These are phyloP conservation scores for Campoletis raptor DNA, from an alignment of 2,888 invertebrate species.

Conservation along the genomic window DNA sequence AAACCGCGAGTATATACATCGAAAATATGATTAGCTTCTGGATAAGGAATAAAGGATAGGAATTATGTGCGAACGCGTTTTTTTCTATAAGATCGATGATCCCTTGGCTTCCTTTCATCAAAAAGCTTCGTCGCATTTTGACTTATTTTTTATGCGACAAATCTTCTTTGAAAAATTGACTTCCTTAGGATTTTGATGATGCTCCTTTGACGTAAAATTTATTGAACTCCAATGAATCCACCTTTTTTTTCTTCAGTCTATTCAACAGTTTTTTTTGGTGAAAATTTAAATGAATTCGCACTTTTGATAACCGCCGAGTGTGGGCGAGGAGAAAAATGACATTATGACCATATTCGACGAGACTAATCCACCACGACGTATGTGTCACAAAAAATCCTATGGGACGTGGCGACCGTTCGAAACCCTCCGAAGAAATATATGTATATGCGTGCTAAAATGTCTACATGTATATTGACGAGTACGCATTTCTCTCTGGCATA, in stretches of 20 bases:
- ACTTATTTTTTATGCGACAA: neutral
- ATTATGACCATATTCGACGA: slow-evolving; percentile 13
- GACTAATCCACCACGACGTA: slow-evolving; percentile 15
- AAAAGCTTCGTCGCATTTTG: neutral
- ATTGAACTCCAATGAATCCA: too few relatives aligned
- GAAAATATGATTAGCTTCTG: slow-evolving; percentile 43
- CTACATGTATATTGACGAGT: neutral
- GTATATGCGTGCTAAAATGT: neutral
- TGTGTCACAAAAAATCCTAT: slow-evolving; percentile 20
- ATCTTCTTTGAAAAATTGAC: neutral
- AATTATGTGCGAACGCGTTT: neutral
- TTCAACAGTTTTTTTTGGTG: neutral
- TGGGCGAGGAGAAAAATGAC: slow-evolving; percentile 12
- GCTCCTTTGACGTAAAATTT: too few relatives aligned
- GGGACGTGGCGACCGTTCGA: slow-evolving; percentile 8
- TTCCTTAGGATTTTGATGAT: neutral
- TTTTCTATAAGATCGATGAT: neutral
- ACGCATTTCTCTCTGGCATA: slow-evolving; percentile 14
- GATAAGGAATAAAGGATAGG: neutral
- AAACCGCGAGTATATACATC: slow-evolving; percentile 2
- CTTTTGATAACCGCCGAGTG: slow-evolving; percentile 7
- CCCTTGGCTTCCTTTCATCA: neutral
- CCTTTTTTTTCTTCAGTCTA: too few relatives aligned
- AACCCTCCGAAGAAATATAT: slow-evolving; percentile 6
- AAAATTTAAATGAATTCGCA: slow-evolving; percentile 12